These are phyloP conservation scores for Enteromius anoplus DNA, from an alignment of 2,797 vertebrate species.

Conservation along the genomic window DNA sequence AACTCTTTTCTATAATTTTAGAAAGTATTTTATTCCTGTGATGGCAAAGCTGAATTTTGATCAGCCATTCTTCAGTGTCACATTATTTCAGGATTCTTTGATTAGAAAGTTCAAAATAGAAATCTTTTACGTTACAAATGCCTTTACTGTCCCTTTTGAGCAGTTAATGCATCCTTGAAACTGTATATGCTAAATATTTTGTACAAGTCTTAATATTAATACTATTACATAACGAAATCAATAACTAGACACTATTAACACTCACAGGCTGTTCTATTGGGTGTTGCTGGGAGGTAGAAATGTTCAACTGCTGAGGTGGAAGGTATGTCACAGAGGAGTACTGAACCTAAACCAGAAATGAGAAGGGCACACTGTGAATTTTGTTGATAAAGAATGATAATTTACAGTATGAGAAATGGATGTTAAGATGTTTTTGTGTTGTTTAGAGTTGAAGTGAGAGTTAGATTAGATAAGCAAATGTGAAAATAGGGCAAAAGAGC, in stretches of 20 bases:
- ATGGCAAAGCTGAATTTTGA: not conserved
- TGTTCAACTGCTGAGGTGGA: conserved; percentile 86
- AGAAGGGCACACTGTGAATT: conserved; percentile 76
- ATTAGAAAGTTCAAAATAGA: not conserved
- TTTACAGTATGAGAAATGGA: not conserved
- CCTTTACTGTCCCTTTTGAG: not conserved
- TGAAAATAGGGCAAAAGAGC: not conserved
- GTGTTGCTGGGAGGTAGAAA: conserved; percentile 87
- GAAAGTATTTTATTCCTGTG: not conserved
- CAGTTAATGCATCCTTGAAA: not conserved
- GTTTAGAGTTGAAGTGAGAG: not conserved
- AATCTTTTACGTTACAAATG: not conserved
- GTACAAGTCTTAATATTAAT: not conserved
- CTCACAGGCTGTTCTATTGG: conserved; percentile 77
- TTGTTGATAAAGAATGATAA: not conserved
- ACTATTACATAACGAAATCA: not conserved
- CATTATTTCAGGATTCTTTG: not conserved
- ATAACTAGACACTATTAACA: not conserved
- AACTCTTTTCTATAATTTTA: not conserved
- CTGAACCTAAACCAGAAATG: conserved; percentile 83
- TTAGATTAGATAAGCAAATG: not conserved
- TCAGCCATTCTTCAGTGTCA: not conserved
- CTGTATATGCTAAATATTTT: not conserved
- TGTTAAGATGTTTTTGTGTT: not conserved
- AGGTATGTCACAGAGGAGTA: conserved; percentile 88